Base-by-base conservation (phyloP, 2,888 invertebrate genomes). In the Orthosia gracilis region DNA sequence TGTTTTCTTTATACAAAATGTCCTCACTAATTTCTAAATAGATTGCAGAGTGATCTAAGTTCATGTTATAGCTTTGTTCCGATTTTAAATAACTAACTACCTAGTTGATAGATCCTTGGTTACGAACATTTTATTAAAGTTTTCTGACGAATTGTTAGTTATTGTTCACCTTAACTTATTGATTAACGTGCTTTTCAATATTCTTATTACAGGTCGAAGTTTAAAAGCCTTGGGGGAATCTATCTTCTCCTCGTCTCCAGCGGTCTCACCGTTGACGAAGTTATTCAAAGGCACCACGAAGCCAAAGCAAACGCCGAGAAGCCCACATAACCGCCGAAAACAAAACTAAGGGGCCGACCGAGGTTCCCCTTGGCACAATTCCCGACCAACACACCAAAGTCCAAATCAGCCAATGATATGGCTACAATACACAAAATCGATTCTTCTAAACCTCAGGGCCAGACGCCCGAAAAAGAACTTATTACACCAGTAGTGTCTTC, bases 171-270 rank as follows among this genome's bases (percentile, higher is more conserved):
- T 54, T 11, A 52, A 23, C 31, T 50, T 11, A 0, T 23, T 26
- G n/a, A 4, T 3, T 18, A 12, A 12, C 5, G 40, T 26, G 1
- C 23, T 70, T 63, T 70, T 58, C 26, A 52, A 54, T 11, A 58
- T 55, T 66, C 54, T 67, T 49, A 65, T 88, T 82, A 21, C 89
- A 95, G 95, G 94, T 86, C 88, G 84, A 84, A 91, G 89, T 15
- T 80, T 90, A 3, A 93, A 89, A 86, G 92, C 92, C 0, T 66
- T 94, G 54, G 93, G 91, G 31, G 73, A 86, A 0, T 87, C 90
- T 0, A 82, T 85, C 26, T 45, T 88, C 18, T 88, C 89, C 0
- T 11, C 54, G 2, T 0, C 52, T n/a, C 40, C 69, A 78, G 73
- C 13, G 73, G 83, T 2, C 76, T 84, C 21, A 91, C 93, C 0